Base-by-base conservation (phyloP, 2,113 vertebrate species). In the Bungarus multicinctus region DNA sequence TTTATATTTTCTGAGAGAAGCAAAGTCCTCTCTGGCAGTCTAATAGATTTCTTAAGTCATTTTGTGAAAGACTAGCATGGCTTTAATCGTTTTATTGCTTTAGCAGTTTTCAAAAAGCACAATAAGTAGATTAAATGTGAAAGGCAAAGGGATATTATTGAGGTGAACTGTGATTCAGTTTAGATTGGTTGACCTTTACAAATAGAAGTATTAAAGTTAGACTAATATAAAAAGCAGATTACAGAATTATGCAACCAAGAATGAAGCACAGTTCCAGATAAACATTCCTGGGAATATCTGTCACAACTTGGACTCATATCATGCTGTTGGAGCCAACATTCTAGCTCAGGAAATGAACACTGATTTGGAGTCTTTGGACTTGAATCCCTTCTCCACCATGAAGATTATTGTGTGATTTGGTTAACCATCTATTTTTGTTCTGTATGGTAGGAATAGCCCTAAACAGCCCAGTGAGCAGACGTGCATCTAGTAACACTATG, bases 11-110 rank as follows among this genome's bases (percentile, higher is more conserved):
- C 8, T 20, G 86, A 3, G 9, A 39, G 4, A 95, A 23, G 52
- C 58, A 60, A 92, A 74, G 88, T 23, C 50, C 81, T 14, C n/a
- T 69, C 18, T 52, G 91, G 34, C 89, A 93, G 60, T n/a, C 8
- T 58, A 58, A 91, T 54, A 47, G 0, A 25, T 88, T 85, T 90
- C 34, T 39, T 86, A 90, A 93, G n/a, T 87, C 23, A 43, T 60
- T 89, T 89, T 81, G 50, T 12, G 0, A 34, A 85, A 89, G 30
- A 5, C 16, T 12, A 23, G 10, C 10, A 27, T 85, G 89, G 9
- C 69, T 85, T 87, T 52, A 88, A 60, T 69, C 94, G 94, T 91
- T 43, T 92, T 89, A 93, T 93, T 90, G 0, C 74, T 81, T 81
- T 81, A 43, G 18, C 74, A 81, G 34, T 87, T 94, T n/a, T 89